Evolutionary conservation across 37 sponge, comb jelly and placozoan genomes (phyloP), one percentile per base, ranked within the genome.

Genomic region (Halisarca cf. caerulea): DNA sequence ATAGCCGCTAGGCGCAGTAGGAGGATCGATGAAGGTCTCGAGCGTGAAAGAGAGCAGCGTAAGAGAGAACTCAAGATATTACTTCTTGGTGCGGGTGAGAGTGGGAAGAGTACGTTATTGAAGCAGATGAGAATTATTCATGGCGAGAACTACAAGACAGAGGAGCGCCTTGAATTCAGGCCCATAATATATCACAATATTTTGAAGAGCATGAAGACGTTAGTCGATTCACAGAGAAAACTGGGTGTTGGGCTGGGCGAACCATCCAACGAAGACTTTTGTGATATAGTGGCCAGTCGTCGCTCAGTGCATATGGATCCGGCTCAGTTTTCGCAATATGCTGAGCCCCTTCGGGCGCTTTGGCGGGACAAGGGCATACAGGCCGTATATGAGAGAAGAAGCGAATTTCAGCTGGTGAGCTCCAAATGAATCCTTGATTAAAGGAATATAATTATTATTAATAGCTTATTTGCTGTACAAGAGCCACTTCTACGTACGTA

Each of bases 41-140:
- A 70, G 8, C 80, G 85, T 33, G 80, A 88, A 59, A 77, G 58
- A 43, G 89, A 92, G 71, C 84, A 81, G 51, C 81, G 70, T 3
- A 77, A 83, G 20, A 82, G 83, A 28, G 86, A 92, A 84, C 91
- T 99, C 59, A 99, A 96, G 80, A 93, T 96, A 20, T 83, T 97
- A 23, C 85, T 99, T 25, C 85, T 99, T 1, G 99, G 99, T 11
- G 99, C 97, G 11, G 97, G 99, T 3, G 97, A 99, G 81, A 93
- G 95, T 2, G 99, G 99, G 28, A 99, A 96, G 85, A 97, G 94
- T 69, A 99, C 99, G 1, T 97, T 99, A 57, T 85, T 99, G 53
- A 95, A 94, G 70, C 99, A 99, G 86, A 99, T 99, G 96, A 88
- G 99, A 36, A 97, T 99, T 80, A 91, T 99, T 54, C 99, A 99